Conservation (phyloP, 2,888 invertebrate genomes). For the Scelioninae gen. 2 region DNA sequence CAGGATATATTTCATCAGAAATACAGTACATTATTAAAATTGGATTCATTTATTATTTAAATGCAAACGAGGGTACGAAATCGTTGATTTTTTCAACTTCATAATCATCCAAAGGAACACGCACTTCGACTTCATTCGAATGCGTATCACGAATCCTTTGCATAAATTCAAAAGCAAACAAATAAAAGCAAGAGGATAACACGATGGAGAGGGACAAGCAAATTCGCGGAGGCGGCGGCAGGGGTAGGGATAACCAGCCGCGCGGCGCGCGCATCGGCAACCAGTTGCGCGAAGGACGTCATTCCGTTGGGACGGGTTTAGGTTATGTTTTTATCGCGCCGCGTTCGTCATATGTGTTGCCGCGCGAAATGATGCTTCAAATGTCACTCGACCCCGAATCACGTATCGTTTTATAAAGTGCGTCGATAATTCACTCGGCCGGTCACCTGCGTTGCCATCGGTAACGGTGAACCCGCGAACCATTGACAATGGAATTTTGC, state of each 20-base stretch:
- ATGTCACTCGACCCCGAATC: constrained; percentile 10
- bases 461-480: neutral
- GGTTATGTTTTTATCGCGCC: constrained; percentile 36
- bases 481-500: constrained; percentile 40
- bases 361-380: constrained; percentile 20
- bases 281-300: constrained; percentile 58
- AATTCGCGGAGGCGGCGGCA: constrained; percentile 47
- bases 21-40: constrained; percentile 10
- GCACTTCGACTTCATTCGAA: constrained; percentile 43
- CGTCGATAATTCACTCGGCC: neutral
- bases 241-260: constrained; percentile 55
- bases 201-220: constrained; percentile 42
- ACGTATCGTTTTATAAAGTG: neutral
- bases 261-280: constrained; percentile 58
- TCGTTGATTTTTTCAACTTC: constrained; percentile 28
- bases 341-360: constrained; percentile 34
- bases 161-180: constrained; percentile 58
- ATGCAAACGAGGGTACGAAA: constrained; percentile 22
- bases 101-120: constrained; percentile 42
- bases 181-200: constrained; percentile 49
- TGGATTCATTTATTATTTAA: constrained; percentile 33
- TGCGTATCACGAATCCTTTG: constrained; percentile 53
- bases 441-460: neutral
- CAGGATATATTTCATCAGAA: too few relatives aligned
- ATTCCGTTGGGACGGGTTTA: constrained; percentile 30